Conservation (phyloP, 2,113 vertebrate species). For the Cariama cristata region DNA sequence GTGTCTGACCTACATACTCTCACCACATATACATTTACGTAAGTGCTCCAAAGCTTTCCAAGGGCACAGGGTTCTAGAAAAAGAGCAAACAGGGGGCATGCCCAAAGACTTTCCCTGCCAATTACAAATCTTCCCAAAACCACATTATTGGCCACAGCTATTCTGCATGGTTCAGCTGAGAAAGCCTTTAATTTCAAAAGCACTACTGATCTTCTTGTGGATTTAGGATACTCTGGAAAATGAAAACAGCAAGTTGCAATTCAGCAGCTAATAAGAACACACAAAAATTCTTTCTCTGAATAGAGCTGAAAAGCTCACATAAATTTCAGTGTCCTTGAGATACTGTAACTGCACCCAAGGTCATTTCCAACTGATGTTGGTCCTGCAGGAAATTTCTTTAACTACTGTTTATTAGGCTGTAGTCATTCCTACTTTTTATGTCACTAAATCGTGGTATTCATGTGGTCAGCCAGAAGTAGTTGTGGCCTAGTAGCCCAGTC, state of each 20-base stretch:
- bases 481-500: background rate
- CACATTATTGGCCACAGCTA: background rate
- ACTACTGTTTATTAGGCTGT: background rate
- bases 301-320: background rate
- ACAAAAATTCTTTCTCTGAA: background rate
- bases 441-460: background rate
- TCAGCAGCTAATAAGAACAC: background rate
- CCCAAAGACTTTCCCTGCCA: background rate
- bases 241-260: background rate
- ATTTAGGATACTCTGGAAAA: constrained; percentile 20
- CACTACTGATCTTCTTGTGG: background rate
- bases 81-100: background rate
- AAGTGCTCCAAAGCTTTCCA: background rate
- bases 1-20: background rate
- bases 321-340: background rate
- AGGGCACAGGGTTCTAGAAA: background rate
- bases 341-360: background rate
- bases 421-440: background rate
- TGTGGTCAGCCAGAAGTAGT: background rate
- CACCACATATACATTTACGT: background rate
- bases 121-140: background rate
- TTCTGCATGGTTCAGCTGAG: background rate
- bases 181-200: constrained; percentile 19
- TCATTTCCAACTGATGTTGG: background rate
- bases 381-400: background rate